Evolutionary conservation across 2,797 vertebrate genomes (phyloP), one percentile per base, ranked within the genome.

Genomic region (Hyperoplus immaculatus): DNA sequence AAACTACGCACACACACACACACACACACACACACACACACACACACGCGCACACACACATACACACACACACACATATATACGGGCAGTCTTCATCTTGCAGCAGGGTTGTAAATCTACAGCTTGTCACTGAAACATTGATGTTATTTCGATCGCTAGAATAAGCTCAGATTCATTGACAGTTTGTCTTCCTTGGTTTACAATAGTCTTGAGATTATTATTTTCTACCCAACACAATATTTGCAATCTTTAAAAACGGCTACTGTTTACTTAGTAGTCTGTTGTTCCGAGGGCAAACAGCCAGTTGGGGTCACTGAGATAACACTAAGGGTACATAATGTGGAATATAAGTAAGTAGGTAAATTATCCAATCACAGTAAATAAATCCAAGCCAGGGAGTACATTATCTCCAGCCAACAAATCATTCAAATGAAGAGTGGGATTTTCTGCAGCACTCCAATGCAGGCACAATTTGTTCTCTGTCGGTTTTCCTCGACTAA

Each of bases 401-500:
- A 57, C 63, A 75, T 77, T 41, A 78, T 84, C 41, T 77, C 69
- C 39, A 57, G 59, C 75, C 68, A 80, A 75, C 66, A 81, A 80
- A 75, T 78, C 50, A 76, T 84, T 77, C 50, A 72, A 86, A 84
- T 88, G 66, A 86, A 81, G 58, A 78, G 60, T 21, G 61, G 62
- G 62, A 61, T 78, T 85, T 81, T 72, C 72, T 72, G 58, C 76
- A 59, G 63, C 64, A 6, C 64, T 74, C 57, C 60, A 59, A 75
- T 87, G 64, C 87, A 88, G 86, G 85, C 86, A 80, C 82, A 88
- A 87, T 88, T 86, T 85, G 62, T 85, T 88, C 62, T 84, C 80
- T 2, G 13, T 78, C 54, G 84, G 81, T 86, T 93, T 91, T 80
- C 69, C 78, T 88, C 47, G 18, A 84, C 81, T 88, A 87, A 89